These are phyloP conservation scores for Trichacis sp. DNA, from an alignment of 2,888 invertebrate genomes.

Conservation along the genomic window DNA sequence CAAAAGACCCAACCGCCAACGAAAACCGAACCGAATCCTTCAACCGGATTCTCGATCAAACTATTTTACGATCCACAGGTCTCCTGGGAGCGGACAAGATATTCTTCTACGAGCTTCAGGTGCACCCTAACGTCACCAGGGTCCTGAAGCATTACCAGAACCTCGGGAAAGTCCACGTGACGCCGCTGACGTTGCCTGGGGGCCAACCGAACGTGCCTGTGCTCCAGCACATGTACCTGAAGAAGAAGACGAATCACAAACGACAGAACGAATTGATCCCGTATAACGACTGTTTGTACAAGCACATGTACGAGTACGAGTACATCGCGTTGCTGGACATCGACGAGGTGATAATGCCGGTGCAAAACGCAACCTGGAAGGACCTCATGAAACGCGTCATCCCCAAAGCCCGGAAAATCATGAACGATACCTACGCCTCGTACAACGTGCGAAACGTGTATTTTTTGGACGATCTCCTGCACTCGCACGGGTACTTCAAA, in stretches of 20 bases:
- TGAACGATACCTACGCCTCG: conserved; percentile 78
- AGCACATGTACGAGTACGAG: conserved; percentile 89
- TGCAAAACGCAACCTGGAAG: conserved; percentile 80
- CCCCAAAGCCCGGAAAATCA: conserved; percentile 77
- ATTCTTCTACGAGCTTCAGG: conserved; percentile 87
- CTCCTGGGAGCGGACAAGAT: conserved; percentile 92
- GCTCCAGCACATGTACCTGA: conserved; percentile 89
- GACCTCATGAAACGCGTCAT: conserved; percentile 81
- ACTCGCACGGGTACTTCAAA: conserved; percentile 84
- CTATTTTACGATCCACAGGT: no score
- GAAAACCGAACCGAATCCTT: no score
- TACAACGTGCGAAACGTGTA: conserved; percentile 94
- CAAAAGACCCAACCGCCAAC: no score
- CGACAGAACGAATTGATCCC: conserved; percentile 95
- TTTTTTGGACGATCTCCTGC: conserved; percentile 88
- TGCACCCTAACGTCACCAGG: conserved; percentile 93
- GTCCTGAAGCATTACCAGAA: conserved; percentile 78
- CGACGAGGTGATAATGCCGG: conserved; percentile 95
- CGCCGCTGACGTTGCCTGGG: conserved; percentile 86
- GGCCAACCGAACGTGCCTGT: conserved; percentile 91
- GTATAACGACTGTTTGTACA: conserved; percentile 95
- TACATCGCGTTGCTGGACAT: conserved; percentile 93
- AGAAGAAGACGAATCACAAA: conserved; percentile 92
- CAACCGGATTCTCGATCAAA: no score
- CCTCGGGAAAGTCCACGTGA: conserved; percentile 79